Evolutionary conservation across 2,888 invertebrate genomes (phyloP), one percentile per base, ranked within the genome.

Genomic region (Hydriomena furcata): DNA sequence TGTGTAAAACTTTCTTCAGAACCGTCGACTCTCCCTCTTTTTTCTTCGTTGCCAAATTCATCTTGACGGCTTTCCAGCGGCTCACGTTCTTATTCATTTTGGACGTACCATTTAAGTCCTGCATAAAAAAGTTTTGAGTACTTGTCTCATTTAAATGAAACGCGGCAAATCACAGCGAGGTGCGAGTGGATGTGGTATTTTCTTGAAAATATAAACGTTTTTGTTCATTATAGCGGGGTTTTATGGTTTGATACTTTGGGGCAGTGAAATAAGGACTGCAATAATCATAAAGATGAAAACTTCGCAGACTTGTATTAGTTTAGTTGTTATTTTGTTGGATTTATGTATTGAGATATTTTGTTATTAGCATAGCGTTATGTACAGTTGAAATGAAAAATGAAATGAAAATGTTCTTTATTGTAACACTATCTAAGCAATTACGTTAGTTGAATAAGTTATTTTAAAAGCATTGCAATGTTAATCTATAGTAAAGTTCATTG

Each of bases 41-140:
- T 62, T 67, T 63, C 54, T 65, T 65, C 34, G 68, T 61, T 17
- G 68, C 58, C 52, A 82, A 68, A 65, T 71, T 79, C 47, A 70
- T 65, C 73, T 83, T 82, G 52, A 84, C 70, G 58, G 77, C 79
- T 75, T 79, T 83, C 86, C 86, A 86, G 70, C 76, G 84, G 63
- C 73, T 77, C 35, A 69, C 63, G 37, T 64, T 69, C 65, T 73
- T 83, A 68, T 70, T 82, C 82, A 84, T 86, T 60, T 64, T 71
- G 49, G 54, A 49, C 45, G 55, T 50, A 42, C 35, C 52, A 40
- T 52, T 55, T 46, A 43, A 31, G 41, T 55, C 25, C 32, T 57
- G 48, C 52, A 57, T 58, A 41, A 46, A 58, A 53, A 60, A 58
- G 47, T 56, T 58, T 42, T 41, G 52, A 59, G 51, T 52, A 42